Evolutionary conservation across 2,797 vertebrate genomes (phyloP), one percentile per base, ranked within the genome.

Genomic region (Garrulus glandarius): DNA sequence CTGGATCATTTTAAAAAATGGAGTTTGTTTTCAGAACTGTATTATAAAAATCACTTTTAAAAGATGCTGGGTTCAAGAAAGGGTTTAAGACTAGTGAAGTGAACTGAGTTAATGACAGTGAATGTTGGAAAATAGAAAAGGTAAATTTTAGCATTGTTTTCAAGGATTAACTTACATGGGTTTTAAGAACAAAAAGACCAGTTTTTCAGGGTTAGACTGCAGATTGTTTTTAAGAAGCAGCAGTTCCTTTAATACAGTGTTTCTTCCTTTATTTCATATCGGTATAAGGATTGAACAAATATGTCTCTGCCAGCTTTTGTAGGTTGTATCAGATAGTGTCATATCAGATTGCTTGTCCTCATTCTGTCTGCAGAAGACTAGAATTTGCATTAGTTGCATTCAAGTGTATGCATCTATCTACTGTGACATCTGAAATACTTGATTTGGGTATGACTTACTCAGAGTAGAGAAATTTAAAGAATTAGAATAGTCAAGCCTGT

Each of bases 291-390:
- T 41, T 78, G 63, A 94, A 76, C 15, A 64, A 55, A 27, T 85
- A 46, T 36, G 49, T 89, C 21, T 88, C 50, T 95, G 49, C 57
- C 74, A 70, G 70, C 67, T 88, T 93, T 87, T 78, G 72, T 91
- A 24, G 37, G 12, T 61, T 88, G 41, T 87, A 78, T 82, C 34
- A 59, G 55, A 39, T 60, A 67, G 17, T 81, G 68, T 63, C 4
- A 0, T 82, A 72, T 87, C 75, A 83, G 76, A 55, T 50, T 81
- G 61, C 84, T 75, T 93, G 86, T 72, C 76, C 92, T 95, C 68
- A 69, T 96, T 96, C 91, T 92, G 57, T 92, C 84, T 91, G 64
- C 69, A 61, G 49, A 71, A 94, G 60, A 56, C 7, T 32, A 68
- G 75, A 79, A 71, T 88, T 91, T 55, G 68, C 49, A 57, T 83